Evolutionary conservation across 2,888 invertebrate genomes (phyloP), one percentile per base, ranked within the genome.

Genomic region (Drosophila cyrtoloma): DNA sequence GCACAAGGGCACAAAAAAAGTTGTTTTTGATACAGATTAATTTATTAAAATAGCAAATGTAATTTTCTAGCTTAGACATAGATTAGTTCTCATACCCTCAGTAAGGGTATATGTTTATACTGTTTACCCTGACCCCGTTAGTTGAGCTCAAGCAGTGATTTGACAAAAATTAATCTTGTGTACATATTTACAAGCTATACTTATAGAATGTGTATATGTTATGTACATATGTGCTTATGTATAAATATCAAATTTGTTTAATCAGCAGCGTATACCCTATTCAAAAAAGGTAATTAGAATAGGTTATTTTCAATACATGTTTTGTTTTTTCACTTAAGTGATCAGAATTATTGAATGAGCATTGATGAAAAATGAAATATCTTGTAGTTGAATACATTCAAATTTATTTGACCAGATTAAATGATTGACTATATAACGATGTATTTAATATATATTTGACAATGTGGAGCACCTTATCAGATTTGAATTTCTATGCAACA

Each of bases 381-480:
- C 12, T n/a, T 14, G 26, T n/a, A 19, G 19, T 4, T 33, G 3
- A 22, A 26, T 16, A 26, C 7, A 56, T n/a, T 16, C 2, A 12
- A 28, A 37, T 1, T 19, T 28, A 19, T 37, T 39, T 28, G 19
- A 19, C 10, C 12, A 32, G 6, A 12, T n/a, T n/a, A 44, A 44
- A 32, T 33, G 5, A 28, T 51, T 50, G 50, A 35, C 14, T 16
- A 28, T 32, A 22, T 51, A n/a, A 19, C 30, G 12, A 56, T 39
- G 10, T 28, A 37, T 57, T 22, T 33, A 10, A 10, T 6, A 19
- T 6, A 12, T 52, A 52, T 30, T 50, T 16, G 51, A 1, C 35
- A 62, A 75, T 47, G 22, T 63, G n/a, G 79, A 62, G 5, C 68
- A 75, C 12, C 68, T 79, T 60, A 79, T 63, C 76, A 39, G n/a